A percentile compares a stretch with the other conserved stretches of the same genome.
Evolutionary conservation across 92 coral and sea anemone species (phyloP).

Genomic region (Bergia puertoricense): DNA sequence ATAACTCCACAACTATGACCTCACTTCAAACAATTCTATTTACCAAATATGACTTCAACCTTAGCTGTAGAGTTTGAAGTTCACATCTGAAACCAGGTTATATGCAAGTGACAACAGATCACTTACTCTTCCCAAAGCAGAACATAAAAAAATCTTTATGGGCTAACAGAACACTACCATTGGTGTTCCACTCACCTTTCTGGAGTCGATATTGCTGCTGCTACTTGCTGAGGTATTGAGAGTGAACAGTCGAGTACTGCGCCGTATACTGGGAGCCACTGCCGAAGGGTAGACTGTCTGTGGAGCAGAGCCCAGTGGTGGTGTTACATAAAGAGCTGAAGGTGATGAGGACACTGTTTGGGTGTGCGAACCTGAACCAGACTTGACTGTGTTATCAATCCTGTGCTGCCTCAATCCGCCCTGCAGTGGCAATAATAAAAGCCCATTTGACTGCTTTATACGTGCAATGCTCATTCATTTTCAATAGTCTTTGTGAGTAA

Average conservation of each 20-base stretch:
- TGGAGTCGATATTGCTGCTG: conserved; percentile 51
- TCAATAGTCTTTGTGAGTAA: neutral
- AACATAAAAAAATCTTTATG: neutral
- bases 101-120: too few species aligned
- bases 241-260: conserved; percentile 89
- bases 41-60: too few species aligned
- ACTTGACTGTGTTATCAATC: conserved; percentile 39
- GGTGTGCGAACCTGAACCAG: conserved; percentile 49
- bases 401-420: conserved; percentile 15
- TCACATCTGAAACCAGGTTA: too few species aligned
- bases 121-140: too few species aligned
- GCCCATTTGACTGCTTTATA: neutral
- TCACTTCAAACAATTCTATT: too few species aligned
- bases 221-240: conserved; percentile 61
- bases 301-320: conserved; percentile 72
- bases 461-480: neutral
- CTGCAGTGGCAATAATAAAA: neutral
- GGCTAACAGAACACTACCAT: neutral
- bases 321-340: conserved; percentile 55
- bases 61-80: too few species aligned
- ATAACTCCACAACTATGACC: too few species aligned
- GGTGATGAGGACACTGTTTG: conserved; percentile 61
- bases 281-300: conserved; percentile 64
- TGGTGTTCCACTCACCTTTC: neutral
- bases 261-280: conserved; percentile 78